phyloP scores from a whole-genome alignment of 2,797 vertebrate genomes.

The Hyperoplus immaculatus region DNA sequence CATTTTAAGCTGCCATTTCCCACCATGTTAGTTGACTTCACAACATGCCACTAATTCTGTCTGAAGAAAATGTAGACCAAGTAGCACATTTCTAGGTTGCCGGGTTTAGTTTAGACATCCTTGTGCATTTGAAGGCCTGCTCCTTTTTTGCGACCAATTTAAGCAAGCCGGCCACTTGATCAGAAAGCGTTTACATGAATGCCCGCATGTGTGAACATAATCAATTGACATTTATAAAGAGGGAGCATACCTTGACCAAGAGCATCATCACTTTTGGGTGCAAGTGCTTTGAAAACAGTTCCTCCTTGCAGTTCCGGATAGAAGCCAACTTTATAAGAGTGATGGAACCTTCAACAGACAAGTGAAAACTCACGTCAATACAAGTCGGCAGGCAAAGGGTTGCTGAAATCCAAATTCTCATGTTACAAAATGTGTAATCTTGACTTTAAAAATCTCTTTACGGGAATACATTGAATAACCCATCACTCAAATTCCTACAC shows the following conservation, averaged over 20 bases:
- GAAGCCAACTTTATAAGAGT: constrained; percentile 72
- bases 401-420: background rate
- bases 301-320: constrained; percentile 48
- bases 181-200: background rate
- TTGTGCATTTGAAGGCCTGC: too few species aligned
- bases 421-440: too few species aligned
- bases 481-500: background rate
- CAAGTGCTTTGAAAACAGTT: constrained; percentile 58
- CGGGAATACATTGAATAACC: too few species aligned
- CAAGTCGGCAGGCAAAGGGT: background rate
- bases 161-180: too few species aligned
- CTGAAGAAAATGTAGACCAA: background rate
- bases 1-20: background rate
- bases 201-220: background rate
- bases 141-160: too few species aligned
- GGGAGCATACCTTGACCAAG: constrained; percentile 70
- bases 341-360: constrained; percentile 63
- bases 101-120: too few species aligned
- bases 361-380: background rate
- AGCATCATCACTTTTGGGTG: background rate
- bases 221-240: background rate
- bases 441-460: too few species aligned
- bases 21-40: background rate
- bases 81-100: background rate
- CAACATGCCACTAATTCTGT: too few species aligned